Evolutionary conservation across 2,888 invertebrate genomes (phyloP), one percentile per base, ranked within the genome.

Genomic region (Chouioia cunea): DNA sequence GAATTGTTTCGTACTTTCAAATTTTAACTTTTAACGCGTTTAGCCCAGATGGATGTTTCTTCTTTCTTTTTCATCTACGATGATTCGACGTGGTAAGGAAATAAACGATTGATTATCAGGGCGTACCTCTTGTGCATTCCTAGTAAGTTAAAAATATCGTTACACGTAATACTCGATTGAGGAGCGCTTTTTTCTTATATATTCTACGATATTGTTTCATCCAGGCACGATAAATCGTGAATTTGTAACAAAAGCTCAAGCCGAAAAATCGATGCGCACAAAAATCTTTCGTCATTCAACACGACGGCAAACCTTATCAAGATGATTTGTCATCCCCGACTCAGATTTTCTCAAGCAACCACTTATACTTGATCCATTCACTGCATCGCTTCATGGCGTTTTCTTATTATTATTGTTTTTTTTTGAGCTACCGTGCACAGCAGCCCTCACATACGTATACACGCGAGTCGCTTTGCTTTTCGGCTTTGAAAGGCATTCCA

Each of bases 281-380:
- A 68, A 64, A 71, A 59, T 54, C 59, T 65, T 71, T 63, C 47
- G 68, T 71, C 71, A 56, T 68, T 50, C 59, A 46, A 6, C 44
- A 18, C 50, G 18, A 2, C 50, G 12, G 20, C 52, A 20, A 18
- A 20, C 18, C 69, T 73, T 73, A 71, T 73, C 73, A 62, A 36
- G 70, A 73, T 71, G 62, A 71, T 71, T 73, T 52, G 73, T 73
- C 73, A 70, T 64, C 59, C 52, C 46, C 18, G 44, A 3, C 52
- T 46, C 62, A 52, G 58, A 64, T 67, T 54, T 57, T 47, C 56
- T 56, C 67, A 20, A 50, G 15, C 50, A 12, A 10, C 16, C 23
- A 3, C 53, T 59, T 52, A 27, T 36, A 27, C 36, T 36, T 36
- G 36, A 36, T 36, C 36, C 36, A 36, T 36, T 36, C 36, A 36